Percentiles rank a stretch among this genome's conserved stretches.
These are phyloP conservation scores for Dufourea novaeangliae DNA, from an alignment of 1,140 invertebrate species.

Conservation along the genomic window DNA sequence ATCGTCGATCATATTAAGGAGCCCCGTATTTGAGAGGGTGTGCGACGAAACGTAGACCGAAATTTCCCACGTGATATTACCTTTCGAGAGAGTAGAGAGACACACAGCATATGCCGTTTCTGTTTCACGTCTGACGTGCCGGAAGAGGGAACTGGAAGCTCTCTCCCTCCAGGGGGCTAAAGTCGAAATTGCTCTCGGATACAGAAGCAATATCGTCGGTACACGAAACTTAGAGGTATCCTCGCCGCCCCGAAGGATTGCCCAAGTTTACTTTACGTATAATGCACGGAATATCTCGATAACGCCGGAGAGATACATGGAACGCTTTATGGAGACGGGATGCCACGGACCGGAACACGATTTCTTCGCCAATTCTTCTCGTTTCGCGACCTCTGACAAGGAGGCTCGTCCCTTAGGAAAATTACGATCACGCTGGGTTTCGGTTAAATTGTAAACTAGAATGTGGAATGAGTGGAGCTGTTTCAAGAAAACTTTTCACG, in stretches of 20 bases:
- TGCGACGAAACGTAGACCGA: no score
- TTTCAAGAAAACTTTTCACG: no score
- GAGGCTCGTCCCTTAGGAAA: background rate
- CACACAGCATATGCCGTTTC: background rate
- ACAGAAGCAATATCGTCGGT: constrained; percentile 36
- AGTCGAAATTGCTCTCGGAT: constrained; percentile 44
- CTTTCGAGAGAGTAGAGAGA: background rate
- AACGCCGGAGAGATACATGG: background rate
- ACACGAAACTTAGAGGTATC: constrained; percentile 3
- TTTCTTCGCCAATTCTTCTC: background rate
- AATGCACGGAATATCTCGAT: constrained; percentile 33
- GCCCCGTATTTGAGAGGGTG: no score
- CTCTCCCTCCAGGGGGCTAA: constrained; percentile 1
- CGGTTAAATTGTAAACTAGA: background rate
- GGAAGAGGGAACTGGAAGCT: constrained; percentile 20
- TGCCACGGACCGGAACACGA: background rate
- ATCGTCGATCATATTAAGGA: no score
- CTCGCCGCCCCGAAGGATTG: background rate
- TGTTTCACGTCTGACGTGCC: constrained; percentile 14
- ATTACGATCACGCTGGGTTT: background rate
- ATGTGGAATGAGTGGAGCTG: no score
- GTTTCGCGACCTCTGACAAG: background rate
- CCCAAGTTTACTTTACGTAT: constrained; percentile 25
- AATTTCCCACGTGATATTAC: background rate
- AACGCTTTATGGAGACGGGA: background rate